These are phyloP conservation scores for Scaptomyza pallida DNA, from an alignment of 1,140 invertebrate genomes.

Conservation along the genomic window DNA sequence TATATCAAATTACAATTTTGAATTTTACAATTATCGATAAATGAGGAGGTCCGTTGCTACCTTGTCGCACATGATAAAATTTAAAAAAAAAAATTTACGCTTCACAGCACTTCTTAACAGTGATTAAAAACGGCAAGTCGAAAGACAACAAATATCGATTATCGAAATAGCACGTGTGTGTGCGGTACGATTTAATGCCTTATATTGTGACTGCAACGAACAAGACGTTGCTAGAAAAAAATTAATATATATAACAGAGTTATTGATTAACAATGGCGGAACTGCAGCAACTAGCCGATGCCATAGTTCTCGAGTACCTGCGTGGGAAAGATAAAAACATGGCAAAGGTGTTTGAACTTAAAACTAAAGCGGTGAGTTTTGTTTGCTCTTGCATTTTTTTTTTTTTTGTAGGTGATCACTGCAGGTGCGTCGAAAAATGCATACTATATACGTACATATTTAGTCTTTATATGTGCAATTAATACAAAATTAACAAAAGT, in stretches of 20 bases:
- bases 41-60: no score
- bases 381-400: conserved; percentile 7
- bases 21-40: no score
- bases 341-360: conserved; percentile 86
- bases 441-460: neutral
- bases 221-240: conserved; percentile 33
- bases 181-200: conserved; percentile 34
- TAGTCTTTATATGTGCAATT: conserved; percentile 12
- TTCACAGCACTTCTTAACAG: conserved; percentile 4
- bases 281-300: conserved; percentile 54
- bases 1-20: no score
- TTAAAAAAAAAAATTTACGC: no score
- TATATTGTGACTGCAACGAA: conserved; percentile 44
- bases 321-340: conserved; percentile 85
- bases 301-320: conserved; percentile 86
- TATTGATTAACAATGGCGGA: conserved; percentile 54
- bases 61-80: no score
- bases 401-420: no score
- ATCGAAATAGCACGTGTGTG: conserved; percentile 58
- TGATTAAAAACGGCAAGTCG: conserved; percentile 12
- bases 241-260: conserved; percentile 10
- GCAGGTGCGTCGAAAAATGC: conserved; percentile 3
- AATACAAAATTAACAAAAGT: neutral
- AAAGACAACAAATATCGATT: conserved; percentile 21
- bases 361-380: conserved; percentile 86